phyloP scores from a whole-genome alignment of 2,113 vertebrate genomes.

The Lophura nycthemera region DNA sequence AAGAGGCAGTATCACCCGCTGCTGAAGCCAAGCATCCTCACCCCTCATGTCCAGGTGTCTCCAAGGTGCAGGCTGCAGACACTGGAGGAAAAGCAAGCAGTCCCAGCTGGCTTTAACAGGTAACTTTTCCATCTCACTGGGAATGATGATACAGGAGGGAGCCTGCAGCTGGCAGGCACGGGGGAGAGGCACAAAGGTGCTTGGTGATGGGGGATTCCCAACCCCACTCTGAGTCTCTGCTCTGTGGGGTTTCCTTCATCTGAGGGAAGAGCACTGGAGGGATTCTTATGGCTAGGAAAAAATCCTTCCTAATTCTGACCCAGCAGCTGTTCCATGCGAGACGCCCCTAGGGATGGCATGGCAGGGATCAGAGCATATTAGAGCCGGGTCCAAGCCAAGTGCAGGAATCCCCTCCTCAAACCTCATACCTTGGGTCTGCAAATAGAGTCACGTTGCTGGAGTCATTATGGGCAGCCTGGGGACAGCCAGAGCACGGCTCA shows the following conservation, averaged over 20 bases:
- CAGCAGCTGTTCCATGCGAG: conserved; percentile 61
- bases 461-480: neutral
- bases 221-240: neutral
- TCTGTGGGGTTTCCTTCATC: conserved; percentile 13
- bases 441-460: neutral
- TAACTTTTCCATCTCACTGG: conserved; percentile 21
- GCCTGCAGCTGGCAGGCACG: neutral
- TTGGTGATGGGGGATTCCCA: neutral
- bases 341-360: conserved; percentile 48
- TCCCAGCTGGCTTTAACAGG: conserved; percentile 62
- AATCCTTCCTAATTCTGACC: conserved; percentile 62
- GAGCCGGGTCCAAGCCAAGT: conserved; percentile 8
- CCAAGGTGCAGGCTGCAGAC: conserved; percentile 47
- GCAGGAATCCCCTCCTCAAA: neutral
- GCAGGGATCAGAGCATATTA: conserved; percentile 46
- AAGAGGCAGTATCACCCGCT: conserved; percentile 4
- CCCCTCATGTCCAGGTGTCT: conserved; percentile 53
- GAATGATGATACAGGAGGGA: neutral
- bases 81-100: conserved; percentile 24
- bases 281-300: conserved; percentile 48
- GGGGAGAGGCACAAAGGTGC: neutral
- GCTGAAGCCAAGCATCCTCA: neutral
- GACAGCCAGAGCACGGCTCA: neutral
- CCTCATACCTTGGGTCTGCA: neutral
- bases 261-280: neutral